Conservation (phyloP, 2,797 vertebrate species). For the Mus caroli region DNA sequence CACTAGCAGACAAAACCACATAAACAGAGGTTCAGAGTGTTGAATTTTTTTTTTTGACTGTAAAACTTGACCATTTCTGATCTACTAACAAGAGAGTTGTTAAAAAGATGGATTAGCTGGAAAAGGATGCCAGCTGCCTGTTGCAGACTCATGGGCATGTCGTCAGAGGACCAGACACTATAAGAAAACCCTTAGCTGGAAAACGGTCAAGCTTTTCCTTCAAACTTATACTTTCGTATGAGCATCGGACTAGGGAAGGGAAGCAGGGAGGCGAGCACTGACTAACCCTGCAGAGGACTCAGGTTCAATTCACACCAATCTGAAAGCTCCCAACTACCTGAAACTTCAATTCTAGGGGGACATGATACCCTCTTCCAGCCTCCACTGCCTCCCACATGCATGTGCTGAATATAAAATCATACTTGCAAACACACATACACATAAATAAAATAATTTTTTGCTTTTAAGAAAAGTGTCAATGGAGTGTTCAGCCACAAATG, state of each 20-base stretch:
- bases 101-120: no score
- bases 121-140: not conserved
- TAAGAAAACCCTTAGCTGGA: not conserved
- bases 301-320: not conserved
- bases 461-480: not conserved
- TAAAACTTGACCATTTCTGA: not conserved
- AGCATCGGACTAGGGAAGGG: not conserved
- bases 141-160: not conserved
- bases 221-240: no score
- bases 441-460: not conserved
- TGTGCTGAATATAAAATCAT: not conserved
- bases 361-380: not conserved
- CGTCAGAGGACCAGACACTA: not conserved
- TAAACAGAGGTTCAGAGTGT: not conserved
- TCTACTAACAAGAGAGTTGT: not conserved
- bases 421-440: not conserved
- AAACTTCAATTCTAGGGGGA: not conserved
- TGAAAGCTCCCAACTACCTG: not conserved
- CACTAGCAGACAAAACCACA: not conserved
- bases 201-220: not conserved
- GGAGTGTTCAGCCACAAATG: not conserved
- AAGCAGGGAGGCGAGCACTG: no score
- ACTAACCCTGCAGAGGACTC: not conserved
- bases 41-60: not conserved
- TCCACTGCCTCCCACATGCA: not conserved